These are phyloP conservation scores for Anableps anableps DNA, from an alignment of 2,797 vertebrate species.

Conservation along the genomic window DNA sequence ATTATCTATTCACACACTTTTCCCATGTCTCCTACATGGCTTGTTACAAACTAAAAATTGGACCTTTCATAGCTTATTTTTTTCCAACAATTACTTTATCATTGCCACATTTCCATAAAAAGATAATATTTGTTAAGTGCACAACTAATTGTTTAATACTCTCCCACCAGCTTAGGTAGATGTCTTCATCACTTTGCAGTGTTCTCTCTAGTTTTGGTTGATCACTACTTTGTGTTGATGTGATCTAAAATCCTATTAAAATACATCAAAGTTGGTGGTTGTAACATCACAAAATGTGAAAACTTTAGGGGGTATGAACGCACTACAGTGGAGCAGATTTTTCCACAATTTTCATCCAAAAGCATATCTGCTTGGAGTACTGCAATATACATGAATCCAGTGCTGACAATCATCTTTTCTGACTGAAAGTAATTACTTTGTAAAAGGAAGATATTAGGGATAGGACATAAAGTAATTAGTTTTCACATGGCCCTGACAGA, in stretches of 20 bases:
- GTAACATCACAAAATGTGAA: background rate
- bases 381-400: background rate
- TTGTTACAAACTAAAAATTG: too few relatives aligned
- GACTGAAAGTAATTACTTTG: slow-evolving; percentile 1
- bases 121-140: background rate
- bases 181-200: background rate
- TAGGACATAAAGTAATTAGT: slow-evolving; percentile 11
- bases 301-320: background rate
- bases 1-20: background rate
- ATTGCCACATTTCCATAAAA: background rate
- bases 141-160: background rate
- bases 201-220: background rate
- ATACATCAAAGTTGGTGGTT: background rate
- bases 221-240: background rate
- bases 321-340: background rate
- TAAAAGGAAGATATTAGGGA: slow-evolving; percentile 5
- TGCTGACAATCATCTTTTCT: slow-evolving; percentile 7
- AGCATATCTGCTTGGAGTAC: background rate
- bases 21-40: background rate
- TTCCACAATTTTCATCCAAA: background rate
- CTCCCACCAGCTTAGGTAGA: background rate
- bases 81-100: too few relatives aligned
- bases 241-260: background rate
- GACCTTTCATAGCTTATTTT: too few relatives aligned
- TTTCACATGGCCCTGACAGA: slow-evolving; percentile 3